Evolutionary conservation across 1,140 invertebrate genomes (phyloP).

Genomic region (Vanessa atalanta): DNA sequence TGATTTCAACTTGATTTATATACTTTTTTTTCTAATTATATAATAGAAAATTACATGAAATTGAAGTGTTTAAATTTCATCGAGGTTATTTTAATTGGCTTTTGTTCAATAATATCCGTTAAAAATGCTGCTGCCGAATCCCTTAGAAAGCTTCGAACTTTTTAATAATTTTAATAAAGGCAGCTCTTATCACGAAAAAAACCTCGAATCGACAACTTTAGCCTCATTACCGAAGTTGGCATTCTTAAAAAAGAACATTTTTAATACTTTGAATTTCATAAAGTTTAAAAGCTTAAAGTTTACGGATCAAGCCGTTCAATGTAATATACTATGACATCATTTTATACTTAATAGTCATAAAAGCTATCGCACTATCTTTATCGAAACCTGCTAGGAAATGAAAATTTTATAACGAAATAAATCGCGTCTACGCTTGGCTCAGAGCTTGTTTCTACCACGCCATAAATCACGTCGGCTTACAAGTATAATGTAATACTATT

Average conservation of each 20-base stretch:
- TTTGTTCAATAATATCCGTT: not conserved
- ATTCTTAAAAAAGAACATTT: not conserved
- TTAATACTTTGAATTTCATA: not conserved
- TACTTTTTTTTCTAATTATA: too few species aligned
- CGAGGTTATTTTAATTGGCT: not conserved
- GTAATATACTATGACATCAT: not conserved
- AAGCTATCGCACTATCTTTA: conserved; percentile 8
- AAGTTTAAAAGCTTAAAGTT: not conserved
- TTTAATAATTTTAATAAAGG: conserved; percentile 15
- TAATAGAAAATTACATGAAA: not conserved
- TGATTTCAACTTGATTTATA: too few species aligned
- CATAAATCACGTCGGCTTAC: conserved; percentile 31
- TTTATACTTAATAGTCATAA: not conserved
- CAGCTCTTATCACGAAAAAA: conserved; percentile 14
- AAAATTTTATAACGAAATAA: conserved; percentile 31
- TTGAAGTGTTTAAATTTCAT: not conserved
- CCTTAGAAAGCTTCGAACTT: not conserved
- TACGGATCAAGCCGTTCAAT: not conserved
- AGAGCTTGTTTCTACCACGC: conserved; percentile 11
- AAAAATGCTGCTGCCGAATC: not conserved
- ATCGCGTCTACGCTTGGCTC: conserved; percentile 26
- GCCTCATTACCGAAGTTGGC: conserved; percentile 15
- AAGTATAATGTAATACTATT: conserved; percentile 21
- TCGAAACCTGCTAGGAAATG: conserved; percentile 7
- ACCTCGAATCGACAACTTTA: conserved; percentile 5